Conservation (phyloP, 2,797 vertebrate species). For the Rousettus madagascariensis region DNA sequence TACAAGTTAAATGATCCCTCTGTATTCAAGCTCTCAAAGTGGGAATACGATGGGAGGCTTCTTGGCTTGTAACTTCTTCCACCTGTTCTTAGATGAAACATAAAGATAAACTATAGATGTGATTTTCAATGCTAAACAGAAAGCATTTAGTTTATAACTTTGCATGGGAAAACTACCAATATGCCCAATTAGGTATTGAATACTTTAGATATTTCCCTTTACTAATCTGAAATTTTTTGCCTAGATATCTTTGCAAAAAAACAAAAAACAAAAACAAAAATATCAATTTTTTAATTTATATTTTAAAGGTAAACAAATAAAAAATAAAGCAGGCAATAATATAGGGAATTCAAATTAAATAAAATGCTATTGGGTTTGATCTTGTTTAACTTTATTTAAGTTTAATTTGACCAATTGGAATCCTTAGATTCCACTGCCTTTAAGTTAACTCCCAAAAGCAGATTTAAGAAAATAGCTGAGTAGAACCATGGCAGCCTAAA, state of each 20-base stretch:
- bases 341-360: not conserved
- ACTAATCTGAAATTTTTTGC: not conserved
- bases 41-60: constrained; percentile 60
- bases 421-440: not conserved
- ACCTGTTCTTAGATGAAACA: constrained; percentile 80
- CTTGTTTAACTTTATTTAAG: not conserved
- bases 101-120: constrained; percentile 66
- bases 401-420: not conserved
- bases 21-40: constrained; percentile 59
- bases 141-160: constrained; percentile 58
- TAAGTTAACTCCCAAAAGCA: not conserved
- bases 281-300: not conserved
- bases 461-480: not conserved
- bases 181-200: not conserved
- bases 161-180: constrained; percentile 14
- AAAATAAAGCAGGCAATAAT: not conserved
- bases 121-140: constrained; percentile 61
- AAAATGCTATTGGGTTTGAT: not conserved
- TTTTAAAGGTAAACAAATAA: not conserved
- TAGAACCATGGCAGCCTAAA: not conserved
- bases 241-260: constrained; percentile 27
- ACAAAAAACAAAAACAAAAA: not conserved
- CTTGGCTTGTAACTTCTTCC: constrained; percentile 70
- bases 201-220: constrained; percentile 22
- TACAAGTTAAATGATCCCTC: constrained; percentile 57